Base-by-base conservation (phyloP, 2,888 invertebrate species). In the Diarsia brunnea region DNA sequence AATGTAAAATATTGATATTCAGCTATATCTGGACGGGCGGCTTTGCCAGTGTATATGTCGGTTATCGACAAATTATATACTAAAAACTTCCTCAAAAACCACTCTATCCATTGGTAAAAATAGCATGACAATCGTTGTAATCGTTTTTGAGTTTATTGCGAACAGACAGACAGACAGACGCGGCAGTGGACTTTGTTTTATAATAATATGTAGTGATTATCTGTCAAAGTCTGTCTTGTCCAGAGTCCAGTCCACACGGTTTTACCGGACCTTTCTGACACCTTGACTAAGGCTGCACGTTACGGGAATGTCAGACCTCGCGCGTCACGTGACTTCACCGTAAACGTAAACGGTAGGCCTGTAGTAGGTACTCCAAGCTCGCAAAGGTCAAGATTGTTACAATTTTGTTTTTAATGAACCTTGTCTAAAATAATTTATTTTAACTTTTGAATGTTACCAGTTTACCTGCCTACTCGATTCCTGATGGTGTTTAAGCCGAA, bases 321-420 rank as follows among this genome's bases (percentile, higher is more conserved):
- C 2, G 14, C 14, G 55, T 24, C 24, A 58, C 27, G 24, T 16
- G 55, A 27, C 55, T 24, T 55, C 7, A 4, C 24, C 12, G 14
- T 53, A 53, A 16, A 24, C 14, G 14, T 55, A 24, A 24, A 55
- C 7, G 24, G 24, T 24, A 16, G 55, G 16, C 10, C 58, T 60
- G 19, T 1, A 60, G 31, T 60, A 31, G 58, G 38, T 38, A 31
- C 45, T 49, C 16, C 21, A 38, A 12, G n/a, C 43, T n/a, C 19
- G 19, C 4, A 45, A 71, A 70, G 27, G 21, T 24, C 27, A 51
- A 49, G 12, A 49, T 16, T 60, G 16, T 24, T 31, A 45, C 12
- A 19, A 14, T 64, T 74, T 65, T n/a, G 7, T 60, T 74, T 45
- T 24, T 71, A 51, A 70, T 21, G 14, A 49, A 68, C 14, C 21